Base-by-base conservation (phyloP, 1,140 invertebrate species). In the Temnothorax curvispinosus region DNA sequence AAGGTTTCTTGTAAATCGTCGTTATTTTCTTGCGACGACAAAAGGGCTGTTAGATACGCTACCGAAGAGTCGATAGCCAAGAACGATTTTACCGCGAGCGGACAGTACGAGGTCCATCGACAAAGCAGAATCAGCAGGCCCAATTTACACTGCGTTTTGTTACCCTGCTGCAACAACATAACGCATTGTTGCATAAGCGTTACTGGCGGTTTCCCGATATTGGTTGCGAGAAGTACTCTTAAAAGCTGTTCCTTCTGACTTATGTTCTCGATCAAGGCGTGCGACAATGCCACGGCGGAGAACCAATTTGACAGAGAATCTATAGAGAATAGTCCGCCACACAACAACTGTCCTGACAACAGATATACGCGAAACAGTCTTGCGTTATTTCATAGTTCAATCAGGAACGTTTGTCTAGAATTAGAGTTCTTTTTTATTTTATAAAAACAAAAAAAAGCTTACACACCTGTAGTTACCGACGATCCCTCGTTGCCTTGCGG, bases 241-340 rank as follows among this genome's bases (percentile, higher is more conserved):
- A 99, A 94, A n/a, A 99, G 94, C 93, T 99, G 98, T 92, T 99
- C 98, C 93, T 99, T 99, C 91, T 99, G 98, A 6, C 96, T 96
- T 3, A 97, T 96, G 94, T 99, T 99, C 85, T 99, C 98, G 1
- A 98, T 97, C n/a, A 99, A 95, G 0, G 97, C 97, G 92, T 99
- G 98, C 90, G 98, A 97, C 18, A 99, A 95, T 13, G 98, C 98
- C 5, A 99, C 98, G 0, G 99, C 96, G 1, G 98, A 98, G 95
- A 99, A 99, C 99, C 99, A 99, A 94, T 99, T 99, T n/a, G 98
- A 99, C n/a, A 99, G 95, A 21, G 98, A 96, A 94, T 99, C 99
- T 0, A 96, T 95, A 65, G 98, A 99, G 94, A 99, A 99, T 15
- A 99, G 95, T 0, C 99, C 99, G 27, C 98, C 97, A 93, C 99